Conservation (phyloP, 2,113 vertebrate species). For the Phocoena sinus region DNA sequence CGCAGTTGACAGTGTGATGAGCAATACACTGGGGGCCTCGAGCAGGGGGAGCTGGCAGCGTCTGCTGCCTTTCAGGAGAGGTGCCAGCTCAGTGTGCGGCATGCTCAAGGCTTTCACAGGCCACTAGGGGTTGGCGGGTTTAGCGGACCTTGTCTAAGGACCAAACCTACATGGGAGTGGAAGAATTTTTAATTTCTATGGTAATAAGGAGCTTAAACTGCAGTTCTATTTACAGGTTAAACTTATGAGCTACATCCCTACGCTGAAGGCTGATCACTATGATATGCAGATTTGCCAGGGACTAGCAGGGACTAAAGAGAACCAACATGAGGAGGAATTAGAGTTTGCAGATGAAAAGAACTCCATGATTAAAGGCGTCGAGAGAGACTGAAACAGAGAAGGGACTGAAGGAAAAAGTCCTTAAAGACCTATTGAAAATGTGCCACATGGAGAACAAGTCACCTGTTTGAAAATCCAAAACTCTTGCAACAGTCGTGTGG, state of each 20-base stretch:
- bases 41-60: not conserved
- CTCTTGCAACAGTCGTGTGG: not conserved
- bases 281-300: constrained; percentile 58
- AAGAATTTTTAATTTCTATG: constrained; percentile 72
- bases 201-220: constrained; percentile 70
- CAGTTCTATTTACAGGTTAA: constrained; percentile 53
- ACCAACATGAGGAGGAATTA: constrained; percentile 33
- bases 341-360: constrained; percentile 52
- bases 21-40: not conserved
- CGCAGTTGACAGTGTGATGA: not conserved
- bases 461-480: not conserved
- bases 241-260: constrained; percentile 21
- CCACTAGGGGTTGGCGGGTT: not conserved
- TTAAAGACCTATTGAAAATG: constrained; percentile 12
- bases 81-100: not conserved
- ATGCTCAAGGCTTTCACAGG: not conserved
- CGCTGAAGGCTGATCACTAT: constrained; percentile 49
- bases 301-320: constrained; percentile 13
- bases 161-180: constrained; percentile 14
- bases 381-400: constrained; percentile 7
- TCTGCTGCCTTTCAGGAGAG: not conserved
- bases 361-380: constrained; percentile 28
- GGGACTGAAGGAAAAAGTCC: not conserved
- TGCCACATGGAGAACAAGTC: not conserved
- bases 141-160: constrained; percentile 51